phyloP scores from a whole-genome alignment of 2,797 vertebrate species.

The Macrochelys suwanniensis region DNA sequence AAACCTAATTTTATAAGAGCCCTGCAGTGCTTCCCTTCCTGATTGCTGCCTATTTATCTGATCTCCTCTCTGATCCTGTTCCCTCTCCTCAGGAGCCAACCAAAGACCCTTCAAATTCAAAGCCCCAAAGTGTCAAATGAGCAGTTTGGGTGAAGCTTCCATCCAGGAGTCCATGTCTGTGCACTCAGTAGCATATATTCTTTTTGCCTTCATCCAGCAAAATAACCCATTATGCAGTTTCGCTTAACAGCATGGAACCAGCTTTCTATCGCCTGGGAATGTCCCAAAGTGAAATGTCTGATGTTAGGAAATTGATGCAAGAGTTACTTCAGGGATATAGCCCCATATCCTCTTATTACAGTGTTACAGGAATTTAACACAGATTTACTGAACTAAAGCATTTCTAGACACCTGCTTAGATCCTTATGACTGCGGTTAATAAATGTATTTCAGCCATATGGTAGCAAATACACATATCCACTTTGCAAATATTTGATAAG shows the following conservation, averaged over 20 bases:
- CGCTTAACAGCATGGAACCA: not conserved
- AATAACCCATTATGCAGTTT: too few species aligned
- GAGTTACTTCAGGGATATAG: constrained; percentile 56
- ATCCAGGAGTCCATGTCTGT: too few species aligned
- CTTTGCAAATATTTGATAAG: not conserved
- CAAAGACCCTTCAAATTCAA: too few species aligned
- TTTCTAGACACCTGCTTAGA: constrained; percentile 54
- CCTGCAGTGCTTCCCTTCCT: too few species aligned
- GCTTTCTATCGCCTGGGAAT: constrained; percentile 13
- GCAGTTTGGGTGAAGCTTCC: too few species aligned
- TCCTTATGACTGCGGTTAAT: constrained; percentile 23
- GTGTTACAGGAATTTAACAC: not conserved
- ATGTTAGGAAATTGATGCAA: constrained; percentile 56
- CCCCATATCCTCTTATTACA: constrained; percentile 42
- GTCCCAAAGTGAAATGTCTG: not conserved
- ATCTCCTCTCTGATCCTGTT: too few species aligned
- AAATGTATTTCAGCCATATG: constrained; percentile 16
- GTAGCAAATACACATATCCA: not conserved
- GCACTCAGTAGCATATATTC: too few species aligned
- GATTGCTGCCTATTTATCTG: too few species aligned
- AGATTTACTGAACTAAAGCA: constrained; percentile 46
- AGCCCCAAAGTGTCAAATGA: too few species aligned
- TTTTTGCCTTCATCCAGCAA: too few species aligned
- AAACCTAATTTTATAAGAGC: too few species aligned
- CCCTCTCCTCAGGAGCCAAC: too few species aligned